Percentiles rank a stretch among this genome's conserved stretches.
Conservation (phyloP, 2,113 vertebrate species). For the Podocnemis expansa region DNA sequence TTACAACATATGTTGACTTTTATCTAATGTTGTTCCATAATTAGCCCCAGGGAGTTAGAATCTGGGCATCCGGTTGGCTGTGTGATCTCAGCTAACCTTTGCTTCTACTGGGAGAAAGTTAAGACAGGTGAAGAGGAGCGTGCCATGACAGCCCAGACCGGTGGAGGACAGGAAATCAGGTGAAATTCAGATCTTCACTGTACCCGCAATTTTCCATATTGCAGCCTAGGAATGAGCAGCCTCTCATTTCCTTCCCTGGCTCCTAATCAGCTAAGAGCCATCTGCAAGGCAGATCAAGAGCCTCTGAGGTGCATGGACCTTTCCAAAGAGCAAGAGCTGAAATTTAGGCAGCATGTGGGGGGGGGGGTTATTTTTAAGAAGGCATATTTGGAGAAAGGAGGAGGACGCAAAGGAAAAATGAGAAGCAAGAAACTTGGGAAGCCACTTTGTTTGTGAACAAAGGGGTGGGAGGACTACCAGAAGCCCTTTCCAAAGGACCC, state of each 20-base stretch:
- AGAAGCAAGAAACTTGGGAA: not conserved
- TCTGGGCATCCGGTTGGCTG: conserved; percentile 77
- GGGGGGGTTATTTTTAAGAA: not conserved
- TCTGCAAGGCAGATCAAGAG: not conserved
- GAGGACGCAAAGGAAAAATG: not conserved
- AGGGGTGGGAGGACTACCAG: not conserved
- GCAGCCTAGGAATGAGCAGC: rapidly evolving
- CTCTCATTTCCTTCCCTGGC: rapidly evolving
- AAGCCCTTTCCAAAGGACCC: not conserved
- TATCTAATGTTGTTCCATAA: conserved; percentile 84
- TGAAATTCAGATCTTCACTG: rapidly evolving
- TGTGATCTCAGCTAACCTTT: conserved; percentile 76
- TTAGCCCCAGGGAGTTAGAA: conserved; percentile 79
- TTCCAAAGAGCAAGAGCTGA: not conserved
- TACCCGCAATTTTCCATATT: rapidly evolving
- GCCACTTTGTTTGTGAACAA: not conserved
- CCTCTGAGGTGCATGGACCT: not conserved
- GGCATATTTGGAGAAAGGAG: not conserved
- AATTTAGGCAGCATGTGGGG: not conserved
- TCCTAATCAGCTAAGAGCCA: rapidly evolving
- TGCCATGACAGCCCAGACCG: not conserved
- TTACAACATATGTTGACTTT: conserved; percentile 88
- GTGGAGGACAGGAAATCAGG: not conserved
- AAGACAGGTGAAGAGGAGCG: not conserved
- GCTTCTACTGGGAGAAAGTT: conserved; percentile 54